These are phyloP conservation scores for Aleadryas rufinucha DNA, from an alignment of 2,113 vertebrate genomes.

Conservation along the genomic window DNA sequence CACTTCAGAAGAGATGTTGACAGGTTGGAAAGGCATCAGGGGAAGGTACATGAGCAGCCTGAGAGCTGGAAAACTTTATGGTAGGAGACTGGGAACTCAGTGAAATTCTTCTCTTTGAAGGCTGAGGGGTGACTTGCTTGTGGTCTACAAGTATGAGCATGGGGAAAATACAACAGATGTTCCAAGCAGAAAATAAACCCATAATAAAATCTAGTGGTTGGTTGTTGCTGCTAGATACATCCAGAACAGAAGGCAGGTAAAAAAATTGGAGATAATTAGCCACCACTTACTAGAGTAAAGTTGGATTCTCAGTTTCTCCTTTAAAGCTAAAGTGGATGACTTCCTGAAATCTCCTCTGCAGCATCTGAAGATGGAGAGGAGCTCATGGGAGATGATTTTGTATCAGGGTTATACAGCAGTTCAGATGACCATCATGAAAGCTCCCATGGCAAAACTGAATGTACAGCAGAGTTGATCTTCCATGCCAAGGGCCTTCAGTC, in stretches of 20 bases:
- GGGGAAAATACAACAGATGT: conserved; percentile 46
- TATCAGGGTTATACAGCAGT: neutral
- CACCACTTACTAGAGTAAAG: conserved; percentile 30
- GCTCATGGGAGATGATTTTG: neutral
- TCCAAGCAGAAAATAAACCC: conserved; percentile 39
- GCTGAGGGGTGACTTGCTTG: conserved; percentile 19
- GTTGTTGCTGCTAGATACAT: conserved; percentile 17
- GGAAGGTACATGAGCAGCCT: neutral
- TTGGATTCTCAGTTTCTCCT: neutral
- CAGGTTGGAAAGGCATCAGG: conserved; percentile 10
- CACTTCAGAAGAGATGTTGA: neutral
- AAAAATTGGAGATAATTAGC: conserved; percentile 7
- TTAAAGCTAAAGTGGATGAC: neutral
- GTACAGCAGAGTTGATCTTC: neutral
- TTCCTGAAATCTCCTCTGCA: neutral
- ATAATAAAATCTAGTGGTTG: conserved; percentile 47
- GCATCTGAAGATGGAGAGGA: neutral
- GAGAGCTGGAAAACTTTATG: neutral
- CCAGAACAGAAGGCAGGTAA: conserved; percentile 19
- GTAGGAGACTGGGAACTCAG: neutral
- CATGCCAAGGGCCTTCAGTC: neutral
- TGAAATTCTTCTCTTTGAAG: neutral
- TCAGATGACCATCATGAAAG: neutral
- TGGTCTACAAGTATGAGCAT: conserved; percentile 34
- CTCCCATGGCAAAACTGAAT: neutral